These are phyloP conservation scores for Meganola albula DNA, from an alignment of 2,888 invertebrate species.

Conservation along the genomic window DNA sequence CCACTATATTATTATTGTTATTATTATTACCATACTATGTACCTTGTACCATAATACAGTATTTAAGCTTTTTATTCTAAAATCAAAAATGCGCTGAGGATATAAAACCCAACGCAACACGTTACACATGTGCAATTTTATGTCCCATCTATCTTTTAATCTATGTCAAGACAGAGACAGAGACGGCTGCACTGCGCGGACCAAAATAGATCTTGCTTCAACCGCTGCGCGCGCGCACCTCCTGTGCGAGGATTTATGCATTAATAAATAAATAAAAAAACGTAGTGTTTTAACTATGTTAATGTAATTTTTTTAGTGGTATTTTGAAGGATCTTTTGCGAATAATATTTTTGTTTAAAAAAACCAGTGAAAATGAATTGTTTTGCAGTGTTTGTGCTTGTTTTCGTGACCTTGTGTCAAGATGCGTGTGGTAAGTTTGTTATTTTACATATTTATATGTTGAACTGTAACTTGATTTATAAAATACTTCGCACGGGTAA, in stretches of 20 bases:
- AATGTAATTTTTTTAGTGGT: constrained; percentile 5
- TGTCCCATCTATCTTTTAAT: constrained; percentile 34
- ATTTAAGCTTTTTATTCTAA: too few relatives aligned
- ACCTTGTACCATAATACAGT: too few relatives aligned
- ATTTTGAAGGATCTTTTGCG: background rate
- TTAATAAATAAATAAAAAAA: constrained; percentile 1
- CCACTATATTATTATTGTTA: too few relatives aligned
- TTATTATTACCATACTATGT: too few relatives aligned
- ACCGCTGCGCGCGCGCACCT: constrained; percentile 47
- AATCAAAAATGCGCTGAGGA: too few relatives aligned
- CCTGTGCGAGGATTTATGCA: constrained; percentile 51
- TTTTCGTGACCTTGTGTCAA: constrained; percentile 30
- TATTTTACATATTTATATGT: constrained; percentile 3
- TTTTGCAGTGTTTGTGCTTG: constrained; percentile 28
- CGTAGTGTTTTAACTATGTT: constrained; percentile 11
- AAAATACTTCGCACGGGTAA: too few relatives aligned
- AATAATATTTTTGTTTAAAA: background rate
- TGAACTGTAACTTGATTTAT: background rate
- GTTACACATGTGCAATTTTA: too few relatives aligned
- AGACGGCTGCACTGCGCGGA: constrained; percentile 54
- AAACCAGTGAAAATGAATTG: constrained; percentile 35
- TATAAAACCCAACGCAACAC: too few relatives aligned
- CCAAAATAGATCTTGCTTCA: constrained; percentile 64
- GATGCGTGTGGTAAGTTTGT: constrained; percentile 34
- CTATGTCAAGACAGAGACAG: constrained; percentile 60